A percentile compares a stretch with the other conserved stretches of the same genome.
phyloP scores from a whole-genome alignment of 2,797 vertebrate species.

The Channallabes apus region DNA sequence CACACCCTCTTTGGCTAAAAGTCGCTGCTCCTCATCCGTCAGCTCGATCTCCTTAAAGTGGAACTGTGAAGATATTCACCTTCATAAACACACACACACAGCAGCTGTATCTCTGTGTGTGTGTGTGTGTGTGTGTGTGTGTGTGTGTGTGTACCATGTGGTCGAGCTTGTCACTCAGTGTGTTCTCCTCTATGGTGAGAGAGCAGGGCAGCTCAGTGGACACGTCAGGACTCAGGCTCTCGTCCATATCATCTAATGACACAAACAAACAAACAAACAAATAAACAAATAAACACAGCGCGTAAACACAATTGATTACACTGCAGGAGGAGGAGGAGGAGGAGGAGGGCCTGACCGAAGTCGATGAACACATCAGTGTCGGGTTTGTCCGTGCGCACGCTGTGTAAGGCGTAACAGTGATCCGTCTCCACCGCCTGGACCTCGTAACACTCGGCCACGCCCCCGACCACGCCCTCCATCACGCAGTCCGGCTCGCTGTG shows the following conservation, averaged over 20 bases:
- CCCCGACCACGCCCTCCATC: conserved; percentile 52
- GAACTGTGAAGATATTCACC: conserved; percentile 62
- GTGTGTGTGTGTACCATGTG: conserved; percentile 16
- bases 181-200: conserved; percentile 71
- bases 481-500: conserved; percentile 58
- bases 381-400: conserved; percentile 70
- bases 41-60: conserved; percentile 77
- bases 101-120: neutral
- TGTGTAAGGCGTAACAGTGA: conserved; percentile 85
- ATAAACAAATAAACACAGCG: neutral
- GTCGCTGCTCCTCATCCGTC: conserved; percentile 84
- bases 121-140: neutral
- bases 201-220: conserved; percentile 70
- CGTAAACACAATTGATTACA: neutral
- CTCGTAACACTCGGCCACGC: conserved; percentile 62
- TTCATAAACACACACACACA: neutral
- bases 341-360: conserved; percentile 68
- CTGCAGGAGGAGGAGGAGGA: too few relatives aligned
- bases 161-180: conserved; percentile 21
- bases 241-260: conserved; percentile 72
- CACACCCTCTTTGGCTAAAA: conserved; percentile 83
- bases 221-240: conserved; percentile 68
- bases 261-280: neutral
- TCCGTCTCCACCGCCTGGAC: conserved; percentile 74
- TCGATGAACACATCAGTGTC: conserved; percentile 80